A percentile compares a stretch with the other conserved stretches of the same genome.
Evolutionary conservation across 2,888 invertebrate genomes (phyloP).

Genomic region (Eudasyphora cyanicolor): DNA sequence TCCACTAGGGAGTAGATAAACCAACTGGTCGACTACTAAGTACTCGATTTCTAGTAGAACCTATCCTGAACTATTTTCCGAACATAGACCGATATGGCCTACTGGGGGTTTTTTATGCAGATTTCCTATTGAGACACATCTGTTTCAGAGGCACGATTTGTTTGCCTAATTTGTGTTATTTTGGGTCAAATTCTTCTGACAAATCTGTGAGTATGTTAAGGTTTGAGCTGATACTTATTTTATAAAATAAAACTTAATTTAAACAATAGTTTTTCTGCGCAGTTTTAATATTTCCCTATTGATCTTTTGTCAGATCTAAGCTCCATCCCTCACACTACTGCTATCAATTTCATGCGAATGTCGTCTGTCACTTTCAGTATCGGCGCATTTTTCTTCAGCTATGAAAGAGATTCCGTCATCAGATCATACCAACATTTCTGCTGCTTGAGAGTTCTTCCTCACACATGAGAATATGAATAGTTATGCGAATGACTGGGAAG

Average conservation of each 20-base stretch:
- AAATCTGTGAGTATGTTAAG: neutral
- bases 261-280: neutral
- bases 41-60: too few relatives aligned
- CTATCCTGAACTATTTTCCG: too few relatives aligned
- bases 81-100: too few relatives aligned
- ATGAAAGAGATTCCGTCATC: neutral
- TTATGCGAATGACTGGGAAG: neutral
- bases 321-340: neutral
- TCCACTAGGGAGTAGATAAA: too few relatives aligned
- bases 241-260: neutral
- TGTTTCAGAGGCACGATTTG: too few relatives aligned
- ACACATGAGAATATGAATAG: neutral
- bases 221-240: neutral
- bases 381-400: neutral
- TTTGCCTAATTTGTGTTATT: neutral
- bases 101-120: too few relatives aligned
- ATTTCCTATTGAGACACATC: too few relatives aligned
- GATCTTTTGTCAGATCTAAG: neutral
- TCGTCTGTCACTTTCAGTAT: conserved; percentile 51
- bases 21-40: too few relatives aligned
- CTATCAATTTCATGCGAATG: conserved; percentile 41
- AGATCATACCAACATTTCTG: neutral
- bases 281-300: neutral
- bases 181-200: neutral
- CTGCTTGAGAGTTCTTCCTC: neutral